Percentiles rank a stretch among this genome's conserved stretches.
phyloP scores from a whole-genome alignment of 2,797 vertebrate species.

The Melanotaenia parkinsoni region DNA sequence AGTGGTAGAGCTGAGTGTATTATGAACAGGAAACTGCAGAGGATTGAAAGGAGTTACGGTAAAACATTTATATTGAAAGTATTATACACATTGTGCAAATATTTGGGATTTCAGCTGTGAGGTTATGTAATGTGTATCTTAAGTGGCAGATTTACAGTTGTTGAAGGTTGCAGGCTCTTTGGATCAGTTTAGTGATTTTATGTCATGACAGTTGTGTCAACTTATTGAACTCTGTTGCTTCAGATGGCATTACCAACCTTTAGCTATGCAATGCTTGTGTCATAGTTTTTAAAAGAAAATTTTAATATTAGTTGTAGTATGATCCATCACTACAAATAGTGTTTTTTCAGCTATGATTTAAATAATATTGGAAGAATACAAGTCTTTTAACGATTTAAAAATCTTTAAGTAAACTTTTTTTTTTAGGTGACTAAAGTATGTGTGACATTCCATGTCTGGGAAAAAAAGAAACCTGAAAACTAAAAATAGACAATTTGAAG shows the following conservation, averaged over 20 bases:
- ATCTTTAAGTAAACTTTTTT: background rate
- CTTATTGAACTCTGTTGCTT: constrained; percentile 1
- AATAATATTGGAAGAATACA: constrained; percentile 2
- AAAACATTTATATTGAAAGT: background rate
- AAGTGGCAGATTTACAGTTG: constrained; percentile 17
- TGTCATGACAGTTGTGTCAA: background rate
- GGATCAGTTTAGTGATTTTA: background rate
- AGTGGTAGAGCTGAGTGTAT: constrained; percentile 29
- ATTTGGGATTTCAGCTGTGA: constrained; percentile 21
- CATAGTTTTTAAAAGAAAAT: background rate
- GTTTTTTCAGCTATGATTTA: constrained; percentile 4
- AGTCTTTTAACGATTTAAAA: background rate
- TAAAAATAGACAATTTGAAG: no score
- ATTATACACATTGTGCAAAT: constrained; percentile 1
- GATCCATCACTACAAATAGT: background rate
- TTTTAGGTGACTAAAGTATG: background rate
- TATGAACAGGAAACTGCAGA: constrained; percentile 5
- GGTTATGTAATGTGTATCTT: constrained; percentile 34
- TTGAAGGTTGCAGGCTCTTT: constrained; percentile 19
- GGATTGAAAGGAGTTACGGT: background rate
- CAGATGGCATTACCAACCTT: constrained; percentile 5
- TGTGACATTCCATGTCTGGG: no score
- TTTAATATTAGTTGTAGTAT: background rate
- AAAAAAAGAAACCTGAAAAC: no score
- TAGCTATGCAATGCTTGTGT: background rate